phyloP scores from a whole-genome alignment of 2,797 vertebrate species.

The Microhierax caerulescens region DNA sequence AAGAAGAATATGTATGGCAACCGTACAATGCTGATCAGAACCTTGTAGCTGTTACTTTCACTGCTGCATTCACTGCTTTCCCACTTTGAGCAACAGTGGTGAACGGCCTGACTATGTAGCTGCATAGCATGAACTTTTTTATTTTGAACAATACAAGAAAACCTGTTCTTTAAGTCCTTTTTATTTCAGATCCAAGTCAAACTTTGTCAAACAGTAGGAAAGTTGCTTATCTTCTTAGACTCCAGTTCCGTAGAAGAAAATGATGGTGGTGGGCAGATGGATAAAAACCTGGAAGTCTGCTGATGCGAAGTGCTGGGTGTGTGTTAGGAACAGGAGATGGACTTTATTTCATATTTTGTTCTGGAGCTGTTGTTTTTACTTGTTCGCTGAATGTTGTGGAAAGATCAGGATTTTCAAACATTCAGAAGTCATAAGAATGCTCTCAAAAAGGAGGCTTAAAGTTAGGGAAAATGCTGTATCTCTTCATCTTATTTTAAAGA shows the following conservation, averaged over 20 bases:
- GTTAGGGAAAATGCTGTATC: neutral
- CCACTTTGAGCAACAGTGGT: accelerated
- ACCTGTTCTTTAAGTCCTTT: neutral
- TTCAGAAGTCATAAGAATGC: neutral
- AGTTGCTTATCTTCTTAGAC: neutral
- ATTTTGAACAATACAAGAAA: neutral
- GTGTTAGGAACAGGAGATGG: neutral
- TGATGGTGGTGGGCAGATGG: neutral
- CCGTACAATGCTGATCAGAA: too few species aligned
- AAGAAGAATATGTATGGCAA: neutral
- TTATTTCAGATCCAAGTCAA: neutral
- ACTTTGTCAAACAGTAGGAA: neutral
- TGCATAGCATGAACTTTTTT: neutral
- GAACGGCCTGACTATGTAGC: accelerated
- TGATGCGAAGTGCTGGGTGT: neutral
- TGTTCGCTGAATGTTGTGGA: neutral
- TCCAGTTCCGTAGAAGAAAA: neutral
- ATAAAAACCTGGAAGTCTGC: neutral
- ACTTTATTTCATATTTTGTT: neutral
- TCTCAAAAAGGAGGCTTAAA: neutral
- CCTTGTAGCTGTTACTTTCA: neutral
- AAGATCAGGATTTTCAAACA: neutral
- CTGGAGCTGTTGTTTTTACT: neutral
- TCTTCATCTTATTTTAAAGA: neutral
- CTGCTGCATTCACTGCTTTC: accelerated